A percentile compares a stretch with the other conserved stretches of the same genome.
Conservation (phyloP, 2,888 invertebrate species). For the Spicauda simplicius region DNA sequence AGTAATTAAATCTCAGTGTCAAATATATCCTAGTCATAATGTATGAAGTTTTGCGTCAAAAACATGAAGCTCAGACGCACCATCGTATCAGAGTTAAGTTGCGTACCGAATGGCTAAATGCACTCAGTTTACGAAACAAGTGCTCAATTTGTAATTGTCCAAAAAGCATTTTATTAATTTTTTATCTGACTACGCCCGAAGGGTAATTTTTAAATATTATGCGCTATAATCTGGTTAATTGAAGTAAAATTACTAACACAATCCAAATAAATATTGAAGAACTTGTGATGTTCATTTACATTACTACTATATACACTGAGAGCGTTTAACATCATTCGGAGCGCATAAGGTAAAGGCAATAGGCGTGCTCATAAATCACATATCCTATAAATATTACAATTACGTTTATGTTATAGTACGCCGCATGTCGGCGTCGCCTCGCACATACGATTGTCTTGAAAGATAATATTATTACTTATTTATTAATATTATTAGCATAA, state of each 20-base stretch:
- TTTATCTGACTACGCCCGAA: too few species aligned
- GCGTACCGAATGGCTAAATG: constrained; percentile 10
- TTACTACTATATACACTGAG: not conserved
- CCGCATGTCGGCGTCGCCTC: not conserved
- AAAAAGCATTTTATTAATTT: too few species aligned
- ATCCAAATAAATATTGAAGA: not conserved
- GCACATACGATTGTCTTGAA: not conserved
- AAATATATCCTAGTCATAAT: too few species aligned
- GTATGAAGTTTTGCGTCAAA: not conserved
- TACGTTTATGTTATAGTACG: not conserved
- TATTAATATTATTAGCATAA: constrained; percentile 22
- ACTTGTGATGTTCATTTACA: not conserved
- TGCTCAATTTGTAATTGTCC: too few species aligned
- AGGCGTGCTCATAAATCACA: not conserved
- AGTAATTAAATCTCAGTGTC: too few species aligned
- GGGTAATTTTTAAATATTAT: too few species aligned
- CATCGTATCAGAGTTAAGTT: not conserved
- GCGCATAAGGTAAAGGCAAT: not conserved
- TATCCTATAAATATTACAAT: not conserved
- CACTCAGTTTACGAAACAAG: not conserved
- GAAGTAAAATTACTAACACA: too few species aligned
- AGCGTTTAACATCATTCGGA: not conserved
- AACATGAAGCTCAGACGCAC: not conserved
- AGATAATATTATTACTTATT: constrained; percentile 13
- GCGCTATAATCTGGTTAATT: too few species aligned